Evolutionary conservation across 2,888 invertebrate species (phyloP).

Genomic region (Polydrusus cervinus): DNA sequence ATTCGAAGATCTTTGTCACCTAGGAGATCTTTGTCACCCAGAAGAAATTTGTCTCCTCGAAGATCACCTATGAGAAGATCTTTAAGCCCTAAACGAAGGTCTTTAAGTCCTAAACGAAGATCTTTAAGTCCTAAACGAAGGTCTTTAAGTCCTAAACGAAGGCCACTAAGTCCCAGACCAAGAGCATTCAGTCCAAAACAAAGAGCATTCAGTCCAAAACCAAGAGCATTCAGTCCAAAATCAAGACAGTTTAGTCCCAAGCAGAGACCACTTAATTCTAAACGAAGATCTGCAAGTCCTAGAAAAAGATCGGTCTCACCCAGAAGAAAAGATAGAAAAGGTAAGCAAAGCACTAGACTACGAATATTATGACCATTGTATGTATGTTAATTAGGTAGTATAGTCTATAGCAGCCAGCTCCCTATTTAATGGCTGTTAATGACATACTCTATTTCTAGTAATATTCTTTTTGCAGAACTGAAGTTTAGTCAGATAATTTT

Average conservation of each 20-base stretch:
- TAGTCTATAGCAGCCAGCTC: too few relatives aligned
- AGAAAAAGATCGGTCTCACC: conserved; percentile 38
- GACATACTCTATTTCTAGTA: too few relatives aligned
- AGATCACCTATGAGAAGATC: conserved; percentile 52
- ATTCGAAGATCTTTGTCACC: conserved; percentile 54
- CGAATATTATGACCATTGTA: not conserved
- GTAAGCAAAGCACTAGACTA: conserved; percentile 21
- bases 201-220: conserved; percentile 32
- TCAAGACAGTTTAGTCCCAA: conserved; percentile 37
- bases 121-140: conserved; percentile 39
- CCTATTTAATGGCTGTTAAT: too few relatives aligned
- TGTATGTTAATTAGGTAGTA: not conserved
- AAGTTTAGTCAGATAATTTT: too few relatives aligned
- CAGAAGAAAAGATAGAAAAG: conserved; percentile 45
- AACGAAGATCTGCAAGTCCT: conserved; percentile 27
- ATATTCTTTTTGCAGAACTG: too few relatives aligned
- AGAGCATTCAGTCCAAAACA: conserved; percentile 34
- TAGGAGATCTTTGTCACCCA: conserved; percentile 54
- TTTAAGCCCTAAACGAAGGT: conserved; percentile 39
- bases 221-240: conserved; percentile 38
- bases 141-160: conserved; percentile 29
- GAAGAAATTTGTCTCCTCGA: conserved; percentile 23
- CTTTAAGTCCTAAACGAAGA: conserved; percentile 33
- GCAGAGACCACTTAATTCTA: conserved; percentile 29
- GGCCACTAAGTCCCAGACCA: conserved; percentile 6